phyloP scores from a whole-genome alignment of 2,113 vertebrate species.

The Chiloscyllium plagiosum region DNA sequence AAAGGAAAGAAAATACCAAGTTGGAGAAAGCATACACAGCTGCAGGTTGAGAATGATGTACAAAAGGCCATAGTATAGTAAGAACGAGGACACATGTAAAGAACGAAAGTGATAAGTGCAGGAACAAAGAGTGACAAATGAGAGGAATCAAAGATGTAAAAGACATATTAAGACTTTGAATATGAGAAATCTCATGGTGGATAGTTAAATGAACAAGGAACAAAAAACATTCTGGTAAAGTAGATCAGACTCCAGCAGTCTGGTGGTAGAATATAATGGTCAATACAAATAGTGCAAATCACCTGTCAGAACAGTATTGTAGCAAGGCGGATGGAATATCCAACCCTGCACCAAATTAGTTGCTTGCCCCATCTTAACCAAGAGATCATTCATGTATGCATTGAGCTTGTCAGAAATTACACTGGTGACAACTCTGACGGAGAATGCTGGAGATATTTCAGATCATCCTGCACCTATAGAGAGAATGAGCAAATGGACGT shows the following conservation, averaged over 20 bases:
- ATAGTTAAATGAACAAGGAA: background rate
- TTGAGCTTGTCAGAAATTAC: background rate
- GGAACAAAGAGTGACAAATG: background rate
- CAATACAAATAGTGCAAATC: background rate
- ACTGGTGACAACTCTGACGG: background rate
- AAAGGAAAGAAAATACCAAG: background rate
- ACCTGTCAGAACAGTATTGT: background rate
- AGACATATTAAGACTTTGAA: background rate
- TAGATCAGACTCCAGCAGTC: background rate
- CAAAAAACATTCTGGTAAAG: background rate
- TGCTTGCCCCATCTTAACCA: background rate
- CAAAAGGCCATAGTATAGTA: background rate
- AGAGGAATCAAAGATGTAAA: background rate
- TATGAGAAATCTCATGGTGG: background rate
- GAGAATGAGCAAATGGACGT: background rate
- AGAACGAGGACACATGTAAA: background rate
- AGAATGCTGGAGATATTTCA: background rate
- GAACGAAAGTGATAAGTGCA: background rate
- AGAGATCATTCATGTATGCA: background rate
- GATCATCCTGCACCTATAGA: background rate
- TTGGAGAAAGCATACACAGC: background rate
- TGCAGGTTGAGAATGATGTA: background rate
- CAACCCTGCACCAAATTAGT: background rate
- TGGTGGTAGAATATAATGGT: background rate
- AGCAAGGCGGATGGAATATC: background rate